Base-by-base conservation (phyloP, 2,113 vertebrate genomes). In the Cephalopterus ornatus region DNA sequence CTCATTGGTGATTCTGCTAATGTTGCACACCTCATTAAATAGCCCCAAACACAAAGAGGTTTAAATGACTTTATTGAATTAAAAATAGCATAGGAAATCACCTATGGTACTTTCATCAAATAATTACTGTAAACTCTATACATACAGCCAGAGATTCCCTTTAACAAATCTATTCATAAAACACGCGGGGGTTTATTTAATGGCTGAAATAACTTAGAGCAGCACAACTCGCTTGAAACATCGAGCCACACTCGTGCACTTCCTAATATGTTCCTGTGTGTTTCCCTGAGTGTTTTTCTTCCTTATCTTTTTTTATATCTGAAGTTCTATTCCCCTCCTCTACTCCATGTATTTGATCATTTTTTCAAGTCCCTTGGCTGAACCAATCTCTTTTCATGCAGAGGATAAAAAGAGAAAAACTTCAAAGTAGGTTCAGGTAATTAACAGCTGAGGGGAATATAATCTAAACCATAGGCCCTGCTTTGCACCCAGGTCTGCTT, bases 351-450 rank as follows among this genome's bases (percentile, higher is more conserved):
- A 98, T 98, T 98, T 98, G 98, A 98, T 99, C 98, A 98, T 98
- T 98, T 98, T 97, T 97, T 97, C 97, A 97, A 98, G 97, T 98
- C 98, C 98, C 98, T 98, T 97, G 97, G 97, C 98, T 98, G 97
- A 98, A 98, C 97, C 97, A 98, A 98, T 97, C 97, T 98, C 98
- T 98, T 98, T 98, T 98, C 97, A 98, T 98, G 97, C 98, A 97
- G 97, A 98, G 98, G 98, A 98, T 98, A 98, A 98, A 98, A 98
- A 98, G 98, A 97, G 98, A 98, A 97, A 95, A 98, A 98, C 98
- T 98, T 98, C 98, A 99, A 98, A 99, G 98, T 97, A 97, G 96
- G 98, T 98, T 98, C 98, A 98, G 98, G 98, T 99, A 99, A 99
- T 99, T 98, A 99, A 98, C 98, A 98, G 98, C 98, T 98, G 98